Conservation (phyloP, 2,113 vertebrate genomes). For the Sylvietta virens region DNA sequence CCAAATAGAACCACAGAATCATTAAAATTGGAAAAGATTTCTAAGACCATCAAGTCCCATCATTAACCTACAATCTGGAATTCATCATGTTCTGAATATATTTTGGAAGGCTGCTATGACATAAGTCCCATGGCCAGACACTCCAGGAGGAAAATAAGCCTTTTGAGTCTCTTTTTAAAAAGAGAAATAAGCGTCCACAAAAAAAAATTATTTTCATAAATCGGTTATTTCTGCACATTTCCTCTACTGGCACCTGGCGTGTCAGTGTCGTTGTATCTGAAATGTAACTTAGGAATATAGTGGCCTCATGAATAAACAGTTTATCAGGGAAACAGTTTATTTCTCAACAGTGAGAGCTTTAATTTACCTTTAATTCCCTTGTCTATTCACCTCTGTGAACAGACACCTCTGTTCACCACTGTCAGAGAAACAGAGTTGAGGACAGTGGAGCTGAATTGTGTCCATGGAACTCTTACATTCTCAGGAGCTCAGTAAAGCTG, state of each 20-base stretch:
- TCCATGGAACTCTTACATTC: background rate
- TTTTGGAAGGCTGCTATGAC: background rate
- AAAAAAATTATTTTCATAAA: background rate
- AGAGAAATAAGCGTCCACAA: background rate
- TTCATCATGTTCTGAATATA: background rate
- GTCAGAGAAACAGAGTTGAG: background rate
- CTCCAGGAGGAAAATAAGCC: background rate
- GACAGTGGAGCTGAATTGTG: background rate
- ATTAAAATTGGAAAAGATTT: background rate
- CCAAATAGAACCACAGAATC: background rate
- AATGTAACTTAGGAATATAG: background rate
- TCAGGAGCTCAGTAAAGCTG: background rate
- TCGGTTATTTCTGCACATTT: background rate
- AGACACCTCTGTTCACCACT: background rate
- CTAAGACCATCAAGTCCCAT: background rate
- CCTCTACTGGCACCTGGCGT: background rate
- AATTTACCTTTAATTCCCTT: background rate
- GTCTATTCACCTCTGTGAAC: background rate
- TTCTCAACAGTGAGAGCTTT: background rate
- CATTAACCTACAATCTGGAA: background rate
- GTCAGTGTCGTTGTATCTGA: background rate
- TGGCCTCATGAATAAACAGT: background rate
- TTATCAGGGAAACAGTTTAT: background rate
- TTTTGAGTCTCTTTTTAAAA: background rate
- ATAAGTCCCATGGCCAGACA: background rate